Evolutionary conservation across 2,797 vertebrate genomes (phyloP), one percentile per base, ranked within the genome.

Genomic region (Perodicticus potto): DNA sequence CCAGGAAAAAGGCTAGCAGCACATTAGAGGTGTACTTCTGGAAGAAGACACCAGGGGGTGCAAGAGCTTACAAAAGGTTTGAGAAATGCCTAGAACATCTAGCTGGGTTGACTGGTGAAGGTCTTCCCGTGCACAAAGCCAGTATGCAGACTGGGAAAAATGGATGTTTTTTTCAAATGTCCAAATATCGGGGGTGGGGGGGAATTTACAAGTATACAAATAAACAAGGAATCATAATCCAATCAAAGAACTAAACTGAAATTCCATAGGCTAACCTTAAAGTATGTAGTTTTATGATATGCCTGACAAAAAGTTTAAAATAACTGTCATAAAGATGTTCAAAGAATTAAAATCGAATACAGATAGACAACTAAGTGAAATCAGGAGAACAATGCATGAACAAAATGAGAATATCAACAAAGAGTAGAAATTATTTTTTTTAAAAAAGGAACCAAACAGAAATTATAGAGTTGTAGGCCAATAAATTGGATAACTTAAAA

Each of bases 231-330:
- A 74, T 37, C n/a, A 85, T 27, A 14, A 85, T 40, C 27, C 53
- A 84, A 59, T 40, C 53, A 85, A 90, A 78, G 59, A 7, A 45
- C 34, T 49, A 89, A 89, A 85, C 59, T 61, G 34, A 85, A 90
- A 65, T 25, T 67, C 65, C 9, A 67, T 13, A 67, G 67, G 43
- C 12, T 57, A 63, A 86, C 27, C 53, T 55, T 40, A 86, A 72
- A 78, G 65, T 63, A 86, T 8, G n/a, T 14, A 80, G 3, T 78
- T 34, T 22, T 72, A 59, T 70, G 20, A 73, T 22, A 34, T 80
- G n/a, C 13, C 22, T 81, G 17, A 13, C 45, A 34, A 22, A 40
- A 25, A 40, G 63, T 72, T 80, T 86, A 53, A 85, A 85, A 59
- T 80, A 76, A 45, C 32, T 55, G 23, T 55, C 55, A 86, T 43